A percentile compares a stretch with the other conserved stretches of the same genome.
Evolutionary conservation across 2,888 invertebrate genomes (phyloP).

Genomic region (Lobophora halterata): DNA sequence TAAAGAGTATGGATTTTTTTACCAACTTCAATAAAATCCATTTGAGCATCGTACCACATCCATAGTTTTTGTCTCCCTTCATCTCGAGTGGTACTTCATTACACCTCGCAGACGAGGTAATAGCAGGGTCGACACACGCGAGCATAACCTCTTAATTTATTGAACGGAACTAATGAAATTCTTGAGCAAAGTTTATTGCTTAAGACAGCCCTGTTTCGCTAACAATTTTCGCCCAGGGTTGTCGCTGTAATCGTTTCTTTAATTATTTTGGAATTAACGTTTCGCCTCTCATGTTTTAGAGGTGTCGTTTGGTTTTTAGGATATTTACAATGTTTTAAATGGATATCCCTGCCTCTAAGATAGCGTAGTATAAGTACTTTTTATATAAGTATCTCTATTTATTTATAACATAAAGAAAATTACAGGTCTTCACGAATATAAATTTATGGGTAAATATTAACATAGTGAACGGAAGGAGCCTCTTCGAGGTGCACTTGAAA

Average conservation of each 20-base stretch:
- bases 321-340: no score
- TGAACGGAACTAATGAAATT: constrained; percentile 81
- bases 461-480: no score
- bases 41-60: constrained; percentile 13
- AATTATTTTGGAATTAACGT: constrained; percentile 75
- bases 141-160: constrained; percentile 81
- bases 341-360: no score
- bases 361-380: no score
- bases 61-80: constrained; percentile 17
- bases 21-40: no score
- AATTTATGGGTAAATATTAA: no score
- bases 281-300: constrained; percentile 49
- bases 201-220: constrained; percentile 73
- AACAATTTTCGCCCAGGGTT: constrained; percentile 67
- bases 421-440: no score
- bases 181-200: constrained; percentile 76
- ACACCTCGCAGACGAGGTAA: constrained; percentile 73
- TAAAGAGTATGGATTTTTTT: no score
- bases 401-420: no score
- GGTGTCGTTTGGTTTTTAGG: constrained; percentile 16
- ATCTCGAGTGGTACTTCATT: constrained; percentile 68
- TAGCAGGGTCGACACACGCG: constrained; percentile 79
- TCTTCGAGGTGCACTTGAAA: no score
- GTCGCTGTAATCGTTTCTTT: constrained; percentile 73
- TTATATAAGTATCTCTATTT: no score